phyloP scores from a whole-genome alignment of 2,888 invertebrate genomes.

The Drosophila hamatofila region DNA sequence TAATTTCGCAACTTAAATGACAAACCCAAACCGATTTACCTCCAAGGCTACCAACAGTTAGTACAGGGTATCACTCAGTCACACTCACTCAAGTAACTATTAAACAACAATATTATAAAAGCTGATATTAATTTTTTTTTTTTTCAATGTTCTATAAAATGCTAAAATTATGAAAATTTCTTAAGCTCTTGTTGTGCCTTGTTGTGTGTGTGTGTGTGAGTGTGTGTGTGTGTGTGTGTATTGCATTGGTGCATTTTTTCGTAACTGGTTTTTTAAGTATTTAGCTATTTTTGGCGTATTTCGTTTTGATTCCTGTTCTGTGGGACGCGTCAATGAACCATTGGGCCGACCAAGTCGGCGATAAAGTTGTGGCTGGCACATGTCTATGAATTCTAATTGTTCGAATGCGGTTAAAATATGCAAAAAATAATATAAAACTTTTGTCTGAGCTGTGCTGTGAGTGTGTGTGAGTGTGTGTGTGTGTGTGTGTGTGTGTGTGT shows the following conservation, averaged over 20 bases:
- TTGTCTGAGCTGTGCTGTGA: conserved; percentile 5
- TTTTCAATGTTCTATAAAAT: conserved; percentile 73
- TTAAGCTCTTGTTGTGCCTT: conserved; percentile 33
- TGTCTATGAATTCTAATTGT: conserved; percentile 80
- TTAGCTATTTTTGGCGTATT: conserved; percentile 81
- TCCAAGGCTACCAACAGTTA: neutral
- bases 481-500: neutral
- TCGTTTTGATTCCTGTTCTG: conserved; percentile 81
- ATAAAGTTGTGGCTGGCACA: conserved; percentile 62
- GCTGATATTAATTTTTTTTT: conserved; percentile 20
- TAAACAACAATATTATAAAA: conserved; percentile 24
- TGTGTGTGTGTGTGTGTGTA: conserved; percentile 10
- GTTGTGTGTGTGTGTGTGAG: conserved; percentile 16
- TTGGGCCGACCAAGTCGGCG: conserved; percentile 19
- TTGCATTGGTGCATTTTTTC: conserved; percentile 51
- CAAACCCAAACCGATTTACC: neutral
- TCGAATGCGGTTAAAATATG: conserved; percentile 65
- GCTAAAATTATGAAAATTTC: conserved; percentile 78
- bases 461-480: neutral
- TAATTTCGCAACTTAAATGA: no score
- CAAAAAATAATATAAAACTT: conserved; percentile 46
- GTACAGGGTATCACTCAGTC: conserved; percentile 39
- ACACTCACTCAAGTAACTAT: neutral
- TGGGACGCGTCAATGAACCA: conserved; percentile 73
- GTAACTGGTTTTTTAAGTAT: conserved; percentile 74